Base-by-base conservation (phyloP, 2,888 invertebrate species). In the Lampropteryx suffumata region DNA sequence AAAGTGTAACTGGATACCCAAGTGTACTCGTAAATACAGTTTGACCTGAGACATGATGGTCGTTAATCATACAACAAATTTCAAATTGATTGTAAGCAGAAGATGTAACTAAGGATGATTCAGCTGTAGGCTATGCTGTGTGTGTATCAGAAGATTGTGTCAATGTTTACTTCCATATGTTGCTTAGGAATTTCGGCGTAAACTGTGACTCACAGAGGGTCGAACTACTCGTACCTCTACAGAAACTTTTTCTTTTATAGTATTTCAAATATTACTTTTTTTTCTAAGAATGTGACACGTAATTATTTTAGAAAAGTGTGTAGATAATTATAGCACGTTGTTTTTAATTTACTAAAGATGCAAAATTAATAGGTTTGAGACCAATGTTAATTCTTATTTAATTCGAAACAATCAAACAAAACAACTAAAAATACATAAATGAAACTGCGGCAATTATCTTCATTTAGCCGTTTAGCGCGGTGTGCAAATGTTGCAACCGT, bases 61-160 rank as follows among this genome's bases (percentile, higher is more conserved):
- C 61, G 67, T 76, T 73, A 76, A 79, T 82, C 70, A 76, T 64
- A 69, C 73, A 80, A 82, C 79, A 73, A 74, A 66, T 69, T 73
- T 73, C 77, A 82, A n/a, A 83, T 84, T 83, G 77, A 73, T 73
- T 63, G 61, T 41, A 50, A 69, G 62, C 59, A 47, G 17, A 10
- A 17, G 2, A 54, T 39, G 57, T 61, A 61, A 60, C 58, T 52
- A 60, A 45, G 45, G 63, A 63, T 77, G 73, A 76, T 75, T 79
- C 69, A 71, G 65, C 62, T 65, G 41, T 47, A 55, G 56, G 59
- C 59, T 63, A 55, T 62, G 58, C 59, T 64, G 56, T 62, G 57
- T 63, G 54, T 59, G 62, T 68, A 63, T 72, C 52, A 42, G 57
- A 64, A 42, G 62, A 67, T 65, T 67, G 65, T 74, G 67, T 74